These are phyloP conservation scores for Nyctibius bracteatus DNA, from an alignment of 2,113 vertebrate species.

Conservation along the genomic window DNA sequence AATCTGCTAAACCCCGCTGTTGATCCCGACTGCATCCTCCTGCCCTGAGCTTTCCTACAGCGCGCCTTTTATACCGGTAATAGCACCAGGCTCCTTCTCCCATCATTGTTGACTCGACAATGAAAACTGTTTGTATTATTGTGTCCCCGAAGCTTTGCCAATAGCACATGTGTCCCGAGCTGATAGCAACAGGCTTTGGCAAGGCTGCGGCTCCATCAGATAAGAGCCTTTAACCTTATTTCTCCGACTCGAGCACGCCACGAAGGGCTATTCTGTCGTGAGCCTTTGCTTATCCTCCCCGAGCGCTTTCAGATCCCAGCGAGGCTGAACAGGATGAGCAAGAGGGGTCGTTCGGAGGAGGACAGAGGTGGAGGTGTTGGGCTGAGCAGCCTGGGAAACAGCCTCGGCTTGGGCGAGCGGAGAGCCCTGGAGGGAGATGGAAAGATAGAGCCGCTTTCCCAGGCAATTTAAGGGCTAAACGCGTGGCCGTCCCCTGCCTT, in stretches of 20 bases:
- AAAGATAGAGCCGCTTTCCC: slow-evolving; percentile 18
- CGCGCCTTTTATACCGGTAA: slow-evolving; percentile 36
- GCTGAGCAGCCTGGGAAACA: background rate
- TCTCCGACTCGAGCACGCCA: background rate
- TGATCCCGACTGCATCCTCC: slow-evolving; percentile 60
- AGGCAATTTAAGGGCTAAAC: slow-evolving; percentile 7
- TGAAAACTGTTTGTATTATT: slow-evolving; percentile 73
- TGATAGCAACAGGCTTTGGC: slow-evolving; percentile 82
- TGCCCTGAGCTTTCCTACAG: slow-evolving; percentile 46
- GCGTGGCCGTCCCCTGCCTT: background rate
- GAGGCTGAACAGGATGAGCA: background rate
- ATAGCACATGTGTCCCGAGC: slow-evolving; percentile 78
- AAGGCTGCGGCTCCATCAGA: slow-evolving; percentile 68
- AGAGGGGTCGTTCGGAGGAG: background rate
- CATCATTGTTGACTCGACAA: slow-evolving; percentile 70
- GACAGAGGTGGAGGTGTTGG: background rate
- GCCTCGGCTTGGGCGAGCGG: background rate
- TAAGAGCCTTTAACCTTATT: slow-evolving; percentile 62
- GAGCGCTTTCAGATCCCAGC: background rate
- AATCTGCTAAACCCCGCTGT: slow-evolving; percentile 38
- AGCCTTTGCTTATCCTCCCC: background rate
- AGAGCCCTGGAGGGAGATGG: background rate
- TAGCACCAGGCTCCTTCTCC: slow-evolving; percentile 62
- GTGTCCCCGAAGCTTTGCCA: slow-evolving; percentile 68
- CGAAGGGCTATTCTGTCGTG: background rate